Conservation (phyloP, 1,140 invertebrate genomes). For the Temnothorax nylanderi region DNA sequence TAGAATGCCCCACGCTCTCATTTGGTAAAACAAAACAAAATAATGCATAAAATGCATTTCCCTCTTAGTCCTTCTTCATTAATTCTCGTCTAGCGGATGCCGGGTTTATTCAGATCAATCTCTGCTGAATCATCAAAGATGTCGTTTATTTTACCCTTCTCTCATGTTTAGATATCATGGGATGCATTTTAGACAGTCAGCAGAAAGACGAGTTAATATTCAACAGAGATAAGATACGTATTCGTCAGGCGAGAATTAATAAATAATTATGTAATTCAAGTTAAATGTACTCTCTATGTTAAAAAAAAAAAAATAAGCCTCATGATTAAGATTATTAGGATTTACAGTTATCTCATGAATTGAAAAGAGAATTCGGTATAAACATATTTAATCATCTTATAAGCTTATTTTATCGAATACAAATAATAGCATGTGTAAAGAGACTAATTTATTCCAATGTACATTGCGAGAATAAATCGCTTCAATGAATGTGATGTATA, state of each 20-base stretch:
- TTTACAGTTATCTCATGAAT: not conserved
- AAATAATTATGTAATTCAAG: conserved; percentile 12
- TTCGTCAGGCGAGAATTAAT: not conserved
- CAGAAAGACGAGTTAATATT: not conserved
- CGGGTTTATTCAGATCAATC: not conserved
- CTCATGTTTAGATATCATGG: not conserved
- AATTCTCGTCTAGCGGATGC: not conserved
- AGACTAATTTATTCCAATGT: conserved; percentile 17
- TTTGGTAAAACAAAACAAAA: not conserved
- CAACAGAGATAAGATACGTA: not conserved
- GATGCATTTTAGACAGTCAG: not conserved
- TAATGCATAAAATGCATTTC: not conserved
- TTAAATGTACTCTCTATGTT: not conserved
- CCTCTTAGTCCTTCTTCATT: not conserved
- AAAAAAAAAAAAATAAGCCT: not conserved
- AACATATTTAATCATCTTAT: not conserved
- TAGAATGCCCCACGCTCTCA: not conserved
- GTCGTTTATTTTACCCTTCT: not conserved
- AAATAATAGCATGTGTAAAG: not conserved
- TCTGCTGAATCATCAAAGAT: not conserved
- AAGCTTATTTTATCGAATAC: not conserved
- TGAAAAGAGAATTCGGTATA: not conserved
- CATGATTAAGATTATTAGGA: not conserved
- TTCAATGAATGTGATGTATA: not conserved
- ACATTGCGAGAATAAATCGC: conserved; percentile 14